Evolutionary conservation across 1,140 invertebrate genomes (phyloP), one percentile per base, ranked within the genome.

Genomic region (Lasioglossum baleicum): DNA sequence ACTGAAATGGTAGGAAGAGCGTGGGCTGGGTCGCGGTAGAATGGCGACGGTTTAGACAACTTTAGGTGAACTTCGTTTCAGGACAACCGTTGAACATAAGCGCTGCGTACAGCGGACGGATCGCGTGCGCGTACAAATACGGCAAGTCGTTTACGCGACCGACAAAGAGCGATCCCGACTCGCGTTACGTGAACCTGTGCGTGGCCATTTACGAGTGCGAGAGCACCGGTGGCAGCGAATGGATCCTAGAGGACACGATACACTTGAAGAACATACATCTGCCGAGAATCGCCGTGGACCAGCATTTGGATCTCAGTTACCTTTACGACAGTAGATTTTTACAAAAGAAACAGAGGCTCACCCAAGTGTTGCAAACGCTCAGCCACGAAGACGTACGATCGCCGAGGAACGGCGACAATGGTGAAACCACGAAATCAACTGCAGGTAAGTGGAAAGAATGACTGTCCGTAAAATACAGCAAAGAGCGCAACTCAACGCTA

Each of bases 181-280:
- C 96, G 1, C 95, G 98, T 61, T 98, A 97, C 92, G 97, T 99
- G 58, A 99, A 99, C 92, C 94, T 99, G 0, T 98, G 96, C 90
- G 97, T 99, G 4, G 97, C 97, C n/a, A 99, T 99, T 81, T 99
- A 99, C 93, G 99, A 99, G 92, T 99, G 99, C 92, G 99, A 99
- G 94, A 99, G 98, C 82, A 99, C 98, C 42, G 99, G 99, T 75
- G 99, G 97, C 79, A 96, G 95, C n/a, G 98, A 99, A 91, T 99
- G 99, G 99, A 95, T 98, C n/a, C 92, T 99, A n/a, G 99, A 99
- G 92, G 99, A 99, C 88, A 98, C 97, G 1, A 98, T 98, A 84
- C 96, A 97, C 85, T 92, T 99, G 77, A 96, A 97, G 89, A 98
- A 98, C 87, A 97, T 98, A 78, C 96, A 97, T 90, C 89, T 98